A percentile compares a stretch with the other conserved stretches of the same genome.
Conservation (phyloP, 2,888 invertebrate genomes). For the Nomada ruficornis region DNA sequence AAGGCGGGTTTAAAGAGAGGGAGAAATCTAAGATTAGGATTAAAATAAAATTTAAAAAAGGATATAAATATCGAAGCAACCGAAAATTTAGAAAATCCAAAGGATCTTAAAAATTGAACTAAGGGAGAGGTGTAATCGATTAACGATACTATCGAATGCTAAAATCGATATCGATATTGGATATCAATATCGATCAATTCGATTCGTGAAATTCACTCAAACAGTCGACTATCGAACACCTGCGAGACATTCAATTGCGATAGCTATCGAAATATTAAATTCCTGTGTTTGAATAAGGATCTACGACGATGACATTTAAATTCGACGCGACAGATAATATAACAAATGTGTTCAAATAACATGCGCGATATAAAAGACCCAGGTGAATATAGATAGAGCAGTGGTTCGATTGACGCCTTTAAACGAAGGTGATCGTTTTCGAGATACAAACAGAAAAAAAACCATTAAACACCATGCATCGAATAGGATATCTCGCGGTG, state of each 20-base stretch:
- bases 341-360: conserved; percentile 19
- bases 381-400: not conserved
- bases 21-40: not conserved
- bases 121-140: not conserved
- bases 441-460: not conserved
- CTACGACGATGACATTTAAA: conserved; percentile 34
- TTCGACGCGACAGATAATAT: conserved; percentile 46
- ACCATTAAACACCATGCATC: not conserved
- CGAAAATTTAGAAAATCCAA: too few relatives aligned
- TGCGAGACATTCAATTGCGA: not conserved
- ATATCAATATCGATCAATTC: conserved; percentile 49
- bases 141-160: conserved; percentile 5
- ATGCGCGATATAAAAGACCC: conserved; percentile 46
- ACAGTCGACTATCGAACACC: conserved; percentile 28
- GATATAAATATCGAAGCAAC: not conserved
- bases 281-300: conserved; percentile 70
- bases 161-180: conserved; percentile 37
- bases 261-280: conserved; percentile 59
- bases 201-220: conserved; percentile 75
- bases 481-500: conserved; percentile 8
- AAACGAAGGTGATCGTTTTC: not conserved
- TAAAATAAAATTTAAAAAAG: too few relatives aligned
- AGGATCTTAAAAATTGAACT: not conserved
- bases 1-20: not conserved
- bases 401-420: not conserved